Base-by-base conservation (phyloP, 2,113 vertebrate species). In the Chitala chitala region DNA sequence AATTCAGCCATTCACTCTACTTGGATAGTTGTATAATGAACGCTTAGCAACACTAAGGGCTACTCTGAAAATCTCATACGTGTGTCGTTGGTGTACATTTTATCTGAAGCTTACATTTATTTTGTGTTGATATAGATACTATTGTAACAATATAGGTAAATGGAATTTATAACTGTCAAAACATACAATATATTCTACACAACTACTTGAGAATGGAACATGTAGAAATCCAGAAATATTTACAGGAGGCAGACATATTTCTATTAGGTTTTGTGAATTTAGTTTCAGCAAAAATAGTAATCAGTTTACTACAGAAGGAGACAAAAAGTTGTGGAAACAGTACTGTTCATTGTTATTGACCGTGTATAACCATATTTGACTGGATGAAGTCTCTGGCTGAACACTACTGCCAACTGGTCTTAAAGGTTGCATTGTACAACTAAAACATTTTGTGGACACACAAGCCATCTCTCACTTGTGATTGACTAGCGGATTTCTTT, bases 11-110 rank as follows among this genome's bases (percentile, higher is more conserved):
- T 82, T 71, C 76, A 76, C 61, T 82, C 81, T 83, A 26, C 56
- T 71, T 82, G 82, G 83, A 84, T 82, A 88, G 58, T 33, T 59
- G 72, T 24, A 83, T 86, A 88, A 90, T 87, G 40, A 87, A 89
- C 46, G 86, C 87, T 89, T 90, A 82, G 86, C 83, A 86, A 87
- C 87, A 91, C 86, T 88, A 92, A 92, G 90, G 90, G 90, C 90
- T 92, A 92, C 87, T 89, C 86, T 86, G 56, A 73, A 73, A 73
- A 89, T 85, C 81, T 82, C 86, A 80, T 89, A 86, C 89, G 86
- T 90, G 84, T 87, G 86, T 90, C 84, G 87, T 86, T 91, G 86
- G 84, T 91, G 83, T 86, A 85, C 86, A 89, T 85, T 84, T 84
- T 85, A 87, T 84, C 79, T 76, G 88, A 86, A 82, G 84, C 88